Evolutionary conservation across 2,113 vertebrate species (phyloP), one percentile per base, ranked within the genome.

Genomic region (Lophochroa leadbeateri): DNA sequence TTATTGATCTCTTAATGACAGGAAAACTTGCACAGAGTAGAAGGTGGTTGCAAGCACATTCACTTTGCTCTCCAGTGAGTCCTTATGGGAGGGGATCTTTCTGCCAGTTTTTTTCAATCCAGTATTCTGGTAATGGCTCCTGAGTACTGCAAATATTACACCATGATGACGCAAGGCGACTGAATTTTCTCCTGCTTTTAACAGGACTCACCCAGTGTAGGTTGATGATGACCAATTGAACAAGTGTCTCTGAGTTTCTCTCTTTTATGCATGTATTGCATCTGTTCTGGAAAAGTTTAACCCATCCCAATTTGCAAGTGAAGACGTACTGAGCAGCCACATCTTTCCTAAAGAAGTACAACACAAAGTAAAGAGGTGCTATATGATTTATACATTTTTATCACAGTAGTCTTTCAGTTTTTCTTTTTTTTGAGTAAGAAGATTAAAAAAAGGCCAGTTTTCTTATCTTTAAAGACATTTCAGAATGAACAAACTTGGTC

Each of bases 401-500:
- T 61, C 25, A 49, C 2, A n/a, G 11, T 16, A 19, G 7, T 24
- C 28, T 83, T 61, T 55, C n/a, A 49, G 3, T 9, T 76, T 74
- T 78, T 43, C 25, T 46, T 39, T 43, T 18, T 2, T 6, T 11
- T 65, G 25, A 33, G 20, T n/a, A 6, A 58, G 17, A 77, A 82
- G 15, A 4, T 39, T 17, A 24, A 3, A 53, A 9, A 31, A 7
- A 0, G 17, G 23, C 6, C 18, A 12, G 2, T 58, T 55, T 58
- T 33, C 9, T 39, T 28, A 43, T 37, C 65, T 65, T 39, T 52
- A 79, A 76, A 58, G 9, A 8, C 39, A 25, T 69, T 94, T 60
- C 69, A 25, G 18, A 80, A 77, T 65, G 12, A 72, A 60, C 0
- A 35, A 13, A 29, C 2, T 53, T 46, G 3, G 74, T 85, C 4